A percentile compares a stretch with the other conserved stretches of the same genome.
Conservation (phyloP, 2,888 invertebrate species). For the Capitulum mitella region DNA sequence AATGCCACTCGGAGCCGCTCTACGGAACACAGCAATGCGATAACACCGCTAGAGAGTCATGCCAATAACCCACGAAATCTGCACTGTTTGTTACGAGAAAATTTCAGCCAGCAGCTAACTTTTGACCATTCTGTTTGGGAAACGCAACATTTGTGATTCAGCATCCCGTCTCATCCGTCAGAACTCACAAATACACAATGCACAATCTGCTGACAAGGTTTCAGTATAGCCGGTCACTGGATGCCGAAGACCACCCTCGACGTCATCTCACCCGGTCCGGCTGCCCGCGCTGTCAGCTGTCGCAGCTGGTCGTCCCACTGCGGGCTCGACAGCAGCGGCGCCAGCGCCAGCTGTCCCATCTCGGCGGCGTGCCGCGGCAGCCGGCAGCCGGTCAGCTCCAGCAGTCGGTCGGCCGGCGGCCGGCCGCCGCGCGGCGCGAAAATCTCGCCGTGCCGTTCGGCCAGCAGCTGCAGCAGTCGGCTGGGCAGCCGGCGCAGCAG, state of each 20-base stretch:
- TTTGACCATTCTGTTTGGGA: no score
- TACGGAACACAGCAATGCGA: background rate
- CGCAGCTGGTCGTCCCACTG: background rate
- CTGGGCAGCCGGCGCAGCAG: slow-evolving; percentile 9
- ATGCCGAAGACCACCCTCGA: no score
- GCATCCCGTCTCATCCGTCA: no score
- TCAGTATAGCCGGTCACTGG: no score
- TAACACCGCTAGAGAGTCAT: background rate
- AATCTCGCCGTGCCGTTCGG: background rate
- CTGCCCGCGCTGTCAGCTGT: background rate
- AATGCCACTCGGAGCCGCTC: background rate
- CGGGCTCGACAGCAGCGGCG: background rate
- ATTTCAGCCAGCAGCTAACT: no score
- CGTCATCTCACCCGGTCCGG: background rate
- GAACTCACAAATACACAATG: no score
- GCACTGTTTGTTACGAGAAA: no score
- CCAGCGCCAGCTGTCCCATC: background rate
- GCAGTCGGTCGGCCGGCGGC: background rate
- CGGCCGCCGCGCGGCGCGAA: background rate
- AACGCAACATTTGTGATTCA: background rate
- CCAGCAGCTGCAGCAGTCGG: background rate
- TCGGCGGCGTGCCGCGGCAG: background rate
- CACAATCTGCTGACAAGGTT: no score
- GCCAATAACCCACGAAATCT: background rate
- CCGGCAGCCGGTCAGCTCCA: background rate